Conservation (phyloP, 1,140 invertebrate species). For the Teleopsis dalmanni region DNA sequence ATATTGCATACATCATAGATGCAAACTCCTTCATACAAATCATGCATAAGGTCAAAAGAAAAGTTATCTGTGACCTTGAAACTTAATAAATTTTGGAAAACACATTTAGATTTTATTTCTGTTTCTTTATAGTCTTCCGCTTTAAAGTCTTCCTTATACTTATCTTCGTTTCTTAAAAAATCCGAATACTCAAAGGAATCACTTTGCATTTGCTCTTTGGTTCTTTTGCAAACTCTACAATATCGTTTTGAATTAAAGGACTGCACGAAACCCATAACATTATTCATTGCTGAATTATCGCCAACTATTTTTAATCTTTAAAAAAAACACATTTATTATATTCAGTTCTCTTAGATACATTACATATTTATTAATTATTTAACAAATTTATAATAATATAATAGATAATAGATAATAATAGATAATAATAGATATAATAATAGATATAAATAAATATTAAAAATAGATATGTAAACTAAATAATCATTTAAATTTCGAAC, state of each 20-base stretch:
- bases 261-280: slow-evolving; percentile 24
- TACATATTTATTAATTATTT: too few species aligned
- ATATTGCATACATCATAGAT: slow-evolving; percentile 33
- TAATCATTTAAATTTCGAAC: too few species aligned
- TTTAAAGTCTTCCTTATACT: slow-evolving; percentile 9
- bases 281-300: slow-evolving; percentile 32
- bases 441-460: too few species aligned
- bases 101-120: slow-evolving; percentile 35
- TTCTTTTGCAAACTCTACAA: slow-evolving; percentile 27
- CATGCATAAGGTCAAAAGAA: slow-evolving; percentile 41
- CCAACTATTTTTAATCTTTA: too few species aligned
- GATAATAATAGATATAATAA: too few species aligned
- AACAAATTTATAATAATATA: too few species aligned
- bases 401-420: too few species aligned
- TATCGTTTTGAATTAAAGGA: slow-evolving; percentile 26
- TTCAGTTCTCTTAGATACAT: too few species aligned
- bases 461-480: too few species aligned
- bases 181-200: slow-evolving; percentile 12
- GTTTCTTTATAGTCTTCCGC: slow-evolving; percentile 14
- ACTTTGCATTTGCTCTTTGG: slow-evolving; percentile 12
- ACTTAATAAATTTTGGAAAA: slow-evolving; percentile 27
- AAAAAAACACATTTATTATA: too few species aligned
- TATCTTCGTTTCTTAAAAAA: slow-evolving; percentile 4
- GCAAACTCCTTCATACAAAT: slow-evolving; percentile 40
- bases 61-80: slow-evolving; percentile 41